Percentiles rank a stretch among this genome's conserved stretches.
These are phyloP conservation scores for Hozukius guyotensis DNA, from an alignment of 2,797 vertebrate genomes.

Conservation along the genomic window DNA sequence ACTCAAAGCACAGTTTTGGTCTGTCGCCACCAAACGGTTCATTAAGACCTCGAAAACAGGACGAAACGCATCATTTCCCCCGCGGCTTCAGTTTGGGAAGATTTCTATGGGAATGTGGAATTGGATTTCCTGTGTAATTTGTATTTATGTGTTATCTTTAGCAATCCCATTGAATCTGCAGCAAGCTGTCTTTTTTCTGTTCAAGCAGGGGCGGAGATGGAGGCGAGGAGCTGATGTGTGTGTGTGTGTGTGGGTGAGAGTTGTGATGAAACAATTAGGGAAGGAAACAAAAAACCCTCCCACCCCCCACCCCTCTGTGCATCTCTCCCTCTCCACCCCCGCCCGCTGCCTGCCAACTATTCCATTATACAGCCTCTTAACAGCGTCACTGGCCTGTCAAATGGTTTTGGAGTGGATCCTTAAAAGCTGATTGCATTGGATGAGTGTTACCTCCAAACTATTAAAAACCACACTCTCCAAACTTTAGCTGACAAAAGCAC, in stretches of 20 bases:
- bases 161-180: conserved; percentile 42
- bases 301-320: not conserved
- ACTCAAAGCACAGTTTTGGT: conserved; percentile 20
- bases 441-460: conserved; percentile 22
- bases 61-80: conserved; percentile 20
- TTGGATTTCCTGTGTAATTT: conserved; percentile 67
- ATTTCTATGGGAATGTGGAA: conserved; percentile 57
- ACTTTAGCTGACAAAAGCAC: conserved; percentile 20
- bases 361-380: conserved; percentile 69
- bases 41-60: conserved; percentile 48
- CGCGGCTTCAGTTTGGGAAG: conserved; percentile 41
- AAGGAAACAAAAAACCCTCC: conserved; percentile 14
- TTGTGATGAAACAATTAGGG: conserved; percentile 56
- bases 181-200: conserved; percentile 27
- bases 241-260: conserved; percentile 25
- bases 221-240: conserved; percentile 6
- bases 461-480: conserved; percentile 27
- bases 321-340: conserved; percentile 13
- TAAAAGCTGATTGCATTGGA: conserved; percentile 50
- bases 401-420: conserved; percentile 63
- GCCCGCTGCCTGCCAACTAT: conserved; percentile 50
- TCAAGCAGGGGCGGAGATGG: conserved; percentile 15
- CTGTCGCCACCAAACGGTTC: conserved; percentile 43
- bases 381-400: conserved; percentile 52
- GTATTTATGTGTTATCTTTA: conserved; percentile 70